Evolutionary conservation across 2,888 invertebrate genomes (phyloP), one percentile per base, ranked within the genome.

Genomic region (Spodoptera littoralis): DNA sequence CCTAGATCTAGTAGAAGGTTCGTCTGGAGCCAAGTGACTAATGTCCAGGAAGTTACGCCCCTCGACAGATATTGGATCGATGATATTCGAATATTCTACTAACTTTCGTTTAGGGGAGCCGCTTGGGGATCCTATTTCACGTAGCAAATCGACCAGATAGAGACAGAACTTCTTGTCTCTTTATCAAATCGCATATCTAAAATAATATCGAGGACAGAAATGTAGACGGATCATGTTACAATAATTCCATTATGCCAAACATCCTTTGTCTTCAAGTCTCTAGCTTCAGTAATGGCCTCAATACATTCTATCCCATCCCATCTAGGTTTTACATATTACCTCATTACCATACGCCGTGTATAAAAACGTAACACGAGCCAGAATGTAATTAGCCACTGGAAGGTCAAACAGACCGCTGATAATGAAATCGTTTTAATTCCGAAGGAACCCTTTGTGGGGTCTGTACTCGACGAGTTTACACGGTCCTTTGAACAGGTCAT

Each of bases 21-120:
- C 49, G 55, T 51, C 57, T 50, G 69, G 55, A 75, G 69, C 67
- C 58, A 52, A 41, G 52, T 74, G 70, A 80, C 65, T 75, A 77
- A 78, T 73, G 65, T 66, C 56, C 58, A 70, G 60, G 62, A 71
- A 68, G 54, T 63, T 53, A 54, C 67, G 42, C 63, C 68, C 53
- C 63, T 60, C 51, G 47, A 53, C 24, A 24, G 60, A 70, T 65
- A 69, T 60, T 50, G 65, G 65, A 77, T 75, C 76, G 67, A 77
- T 75, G 47, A 27, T 36, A 11, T 42, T 64, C 48, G 50, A 58
- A 69, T 67, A 63, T 55, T 55, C 44, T 5, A 18, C 0, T 8
- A 67, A 64, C 42, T 66, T 61, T 61, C 54, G 52, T 54, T 60
- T 60, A 46, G 48, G 47, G 47, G 44, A 56, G 27, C 11, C 2